A percentile compares a stretch with the other conserved stretches of the same genome.
Evolutionary conservation across 1,140 invertebrate species (phyloP).

Genomic region (Drosophila elegans): DNA sequence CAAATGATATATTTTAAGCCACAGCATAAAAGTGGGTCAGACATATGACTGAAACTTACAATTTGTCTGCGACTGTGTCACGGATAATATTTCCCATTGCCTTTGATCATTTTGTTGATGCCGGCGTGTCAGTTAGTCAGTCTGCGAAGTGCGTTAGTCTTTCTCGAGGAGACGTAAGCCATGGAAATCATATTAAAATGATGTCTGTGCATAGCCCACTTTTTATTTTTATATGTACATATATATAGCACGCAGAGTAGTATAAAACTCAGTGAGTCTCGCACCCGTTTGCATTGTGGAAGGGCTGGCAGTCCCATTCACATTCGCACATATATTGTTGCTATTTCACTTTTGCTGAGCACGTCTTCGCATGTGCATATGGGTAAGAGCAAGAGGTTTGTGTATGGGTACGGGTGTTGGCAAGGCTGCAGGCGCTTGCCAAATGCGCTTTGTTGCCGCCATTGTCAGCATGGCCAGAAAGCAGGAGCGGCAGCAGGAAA

Average conservation of each 20-base stretch:
- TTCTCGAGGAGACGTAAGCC: constrained; percentile 54
- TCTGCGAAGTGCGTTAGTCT: constrained; percentile 44
- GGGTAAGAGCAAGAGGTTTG: not conserved
- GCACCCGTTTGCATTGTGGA: constrained; percentile 27
- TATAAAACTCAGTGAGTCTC: constrained; percentile 15
- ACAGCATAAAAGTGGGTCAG: constrained; percentile 28
- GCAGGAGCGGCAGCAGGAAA: constrained; percentile 26
- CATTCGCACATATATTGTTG: constrained; percentile 59
- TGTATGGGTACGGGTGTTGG: constrained; percentile 21
- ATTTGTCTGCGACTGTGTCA: constrained; percentile 34
- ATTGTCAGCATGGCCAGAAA: constrained; percentile 71
- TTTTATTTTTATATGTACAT: constrained; percentile 60
- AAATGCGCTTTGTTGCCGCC: constrained; percentile 79
- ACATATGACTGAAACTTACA: constrained; percentile 22
- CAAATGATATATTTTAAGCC: constrained; percentile 28
- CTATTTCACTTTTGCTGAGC: constrained; percentile 78
- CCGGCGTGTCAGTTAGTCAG: constrained; percentile 39
- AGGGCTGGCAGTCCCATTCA: not conserved
- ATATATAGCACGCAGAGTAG: constrained; percentile 6
- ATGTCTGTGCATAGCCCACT: constrained; percentile 78
- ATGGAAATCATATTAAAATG: constrained; percentile 81
- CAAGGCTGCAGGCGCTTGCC: constrained; percentile 75
- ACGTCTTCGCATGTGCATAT: constrained; percentile 48
- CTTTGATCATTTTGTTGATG: constrained; percentile 44
- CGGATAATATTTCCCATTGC: constrained; percentile 40